Evolutionary conservation across 1,140 invertebrate genomes (phyloP).

Genomic region (Hypsibius dujardini): DNA sequence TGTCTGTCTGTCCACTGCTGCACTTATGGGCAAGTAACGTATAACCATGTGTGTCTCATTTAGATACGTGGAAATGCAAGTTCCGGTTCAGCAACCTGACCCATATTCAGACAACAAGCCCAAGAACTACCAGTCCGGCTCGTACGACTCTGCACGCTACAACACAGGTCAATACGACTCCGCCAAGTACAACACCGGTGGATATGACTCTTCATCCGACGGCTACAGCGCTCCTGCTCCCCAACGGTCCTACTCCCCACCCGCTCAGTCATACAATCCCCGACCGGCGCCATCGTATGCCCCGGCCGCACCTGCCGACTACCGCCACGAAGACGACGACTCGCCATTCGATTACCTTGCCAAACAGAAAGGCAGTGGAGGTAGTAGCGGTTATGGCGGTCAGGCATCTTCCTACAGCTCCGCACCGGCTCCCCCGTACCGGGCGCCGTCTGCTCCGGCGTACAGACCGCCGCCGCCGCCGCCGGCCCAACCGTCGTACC

Average conservation of each 20-base stretch:
- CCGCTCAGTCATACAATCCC: neutral
- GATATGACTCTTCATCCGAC: neutral
- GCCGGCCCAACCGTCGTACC: too few relatives aligned
- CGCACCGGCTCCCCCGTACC: neutral
- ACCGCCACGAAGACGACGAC: conserved; percentile 10
- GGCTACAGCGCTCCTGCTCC: neutral
- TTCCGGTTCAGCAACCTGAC: conserved; percentile 17
- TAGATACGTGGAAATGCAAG: conserved; percentile 10
- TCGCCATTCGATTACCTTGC: conserved; percentile 13
- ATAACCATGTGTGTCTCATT: neutral
- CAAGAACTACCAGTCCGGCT: neutral
- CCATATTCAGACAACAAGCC: neutral
- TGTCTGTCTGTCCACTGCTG: neutral
- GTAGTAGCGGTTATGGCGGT: neutral
- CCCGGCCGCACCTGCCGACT: neutral
- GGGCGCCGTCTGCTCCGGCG: neutral
- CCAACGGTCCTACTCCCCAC: neutral
- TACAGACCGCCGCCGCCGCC: neutral
- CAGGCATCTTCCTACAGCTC: neutral
- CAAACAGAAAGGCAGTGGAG: neutral
- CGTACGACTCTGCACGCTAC: neutral
- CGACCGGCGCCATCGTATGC: neutral
- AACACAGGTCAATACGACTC: neutral
- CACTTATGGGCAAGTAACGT: neutral
- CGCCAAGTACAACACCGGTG: neutral